Conservation (phyloP, 2,888 invertebrate species). For the Catonia carolina region DNA sequence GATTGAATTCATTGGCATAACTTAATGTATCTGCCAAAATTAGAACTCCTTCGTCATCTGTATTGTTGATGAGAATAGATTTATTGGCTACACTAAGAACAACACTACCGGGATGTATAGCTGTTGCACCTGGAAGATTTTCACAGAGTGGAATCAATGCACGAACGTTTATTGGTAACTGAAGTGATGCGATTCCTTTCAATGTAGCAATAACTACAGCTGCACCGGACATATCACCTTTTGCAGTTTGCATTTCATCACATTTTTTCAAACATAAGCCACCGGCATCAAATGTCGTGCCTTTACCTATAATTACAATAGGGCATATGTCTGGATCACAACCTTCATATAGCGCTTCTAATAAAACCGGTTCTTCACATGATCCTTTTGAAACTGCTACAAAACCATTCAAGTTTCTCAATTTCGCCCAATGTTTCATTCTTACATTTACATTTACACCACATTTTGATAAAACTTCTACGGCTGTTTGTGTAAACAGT, state of each 20-base stretch:
- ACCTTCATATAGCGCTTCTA: conserved; percentile 70
- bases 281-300: conserved; percentile 62
- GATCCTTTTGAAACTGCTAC: conserved; percentile 70
- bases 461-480: conserved; percentile 47
- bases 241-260: conserved; percentile 59
- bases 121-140: conserved; percentile 68
- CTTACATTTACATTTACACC: conserved; percentile 57
- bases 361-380: conserved; percentile 67
- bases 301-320: conserved; percentile 64
- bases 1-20: conserved; percentile 69
- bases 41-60: conserved; percentile 71
- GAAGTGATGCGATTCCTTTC: conserved; percentile 63
- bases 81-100: conserved; percentile 67
- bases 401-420: conserved; percentile 72
- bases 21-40: conserved; percentile 72
- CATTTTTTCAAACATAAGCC: conserved; percentile 63
- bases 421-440: conserved; percentile 68
- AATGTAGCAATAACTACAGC: conserved; percentile 69
- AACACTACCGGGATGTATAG: conserved; percentile 72
- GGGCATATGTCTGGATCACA: conserved; percentile 53
- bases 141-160: conserved; percentile 73
- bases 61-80: conserved; percentile 64
- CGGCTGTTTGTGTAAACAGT: conserved; percentile 63
- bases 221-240: conserved; percentile 81
- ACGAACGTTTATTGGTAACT: conserved; percentile 63